Evolutionary conservation across 2,113 vertebrate genomes (phyloP).

Genomic region (Chaenocephalus aceratus): DNA sequence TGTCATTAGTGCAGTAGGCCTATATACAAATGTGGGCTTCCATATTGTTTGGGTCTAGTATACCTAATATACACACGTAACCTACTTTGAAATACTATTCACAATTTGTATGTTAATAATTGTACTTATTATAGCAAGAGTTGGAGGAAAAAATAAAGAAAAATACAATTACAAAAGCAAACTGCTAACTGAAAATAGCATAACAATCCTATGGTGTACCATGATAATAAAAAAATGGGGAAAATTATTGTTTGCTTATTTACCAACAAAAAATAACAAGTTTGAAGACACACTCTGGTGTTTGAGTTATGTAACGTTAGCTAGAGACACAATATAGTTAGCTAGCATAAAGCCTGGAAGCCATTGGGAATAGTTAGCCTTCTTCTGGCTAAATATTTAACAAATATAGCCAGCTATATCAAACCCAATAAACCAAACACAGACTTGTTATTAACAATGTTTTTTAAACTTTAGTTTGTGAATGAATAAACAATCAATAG

Average conservation of each 20-base stretch:
- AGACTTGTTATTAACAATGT: neutral
- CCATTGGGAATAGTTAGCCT: neutral
- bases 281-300: neutral
- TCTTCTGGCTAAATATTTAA: neutral
- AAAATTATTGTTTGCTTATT: neutral
- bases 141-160: neutral
- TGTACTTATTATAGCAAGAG: neutral
- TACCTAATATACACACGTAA: neutral
- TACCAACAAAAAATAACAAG: neutral
- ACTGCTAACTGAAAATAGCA: neutral
- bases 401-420: neutral
- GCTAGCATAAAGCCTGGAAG: neutral
- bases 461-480: neutral
- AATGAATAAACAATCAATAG: neutral
- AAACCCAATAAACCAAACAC: neutral
- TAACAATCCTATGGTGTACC: neutral
- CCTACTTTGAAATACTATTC: neutral
- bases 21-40: neutral
- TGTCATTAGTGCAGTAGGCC: neutral
- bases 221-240: neutral
- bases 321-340: neutral
- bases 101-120: neutral
- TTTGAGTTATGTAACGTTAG: neutral
- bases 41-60: neutral
- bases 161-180: neutral